Conservation (phyloP, 2,113 vertebrate genomes). For the Hemibagrus wyckioides region DNA sequence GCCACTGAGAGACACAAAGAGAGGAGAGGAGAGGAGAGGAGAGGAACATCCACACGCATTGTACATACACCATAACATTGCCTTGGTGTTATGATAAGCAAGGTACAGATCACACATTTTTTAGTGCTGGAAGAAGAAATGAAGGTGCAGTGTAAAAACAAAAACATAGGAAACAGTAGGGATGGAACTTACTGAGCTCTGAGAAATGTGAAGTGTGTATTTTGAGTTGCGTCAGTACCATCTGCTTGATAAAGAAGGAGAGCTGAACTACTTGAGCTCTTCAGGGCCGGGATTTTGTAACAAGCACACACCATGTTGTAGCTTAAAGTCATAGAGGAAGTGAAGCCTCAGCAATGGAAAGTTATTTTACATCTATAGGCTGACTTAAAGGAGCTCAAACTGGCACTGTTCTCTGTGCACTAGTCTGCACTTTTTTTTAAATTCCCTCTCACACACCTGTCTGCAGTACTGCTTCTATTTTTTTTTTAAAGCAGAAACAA, state of each 20-base stretch:
- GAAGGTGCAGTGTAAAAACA: neutral
- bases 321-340: neutral
- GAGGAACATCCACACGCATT: neutral
- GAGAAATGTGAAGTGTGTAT: neutral
- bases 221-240: constrained; percentile 11
- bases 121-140: neutral
- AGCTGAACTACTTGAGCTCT: neutral
- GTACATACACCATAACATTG: neutral
- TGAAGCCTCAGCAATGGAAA: neutral
- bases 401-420: neutral
- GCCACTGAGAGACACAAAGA: neutral
- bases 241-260: neutral
- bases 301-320: neutral
- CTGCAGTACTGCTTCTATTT: neutral
- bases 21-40: neutral
- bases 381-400: neutral
- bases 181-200: neutral
- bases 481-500: too few relatives aligned
- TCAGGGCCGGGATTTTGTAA: neutral
- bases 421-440: neutral
- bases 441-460: neutral
- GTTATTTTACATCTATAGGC: neutral
- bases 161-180: neutral
- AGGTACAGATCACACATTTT: neutral
- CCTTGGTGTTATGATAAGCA: constrained; percentile 9